Evolutionary conservation across 2,797 vertebrate species (phyloP).

Genomic region (Macropus fuliginosus): DNA sequence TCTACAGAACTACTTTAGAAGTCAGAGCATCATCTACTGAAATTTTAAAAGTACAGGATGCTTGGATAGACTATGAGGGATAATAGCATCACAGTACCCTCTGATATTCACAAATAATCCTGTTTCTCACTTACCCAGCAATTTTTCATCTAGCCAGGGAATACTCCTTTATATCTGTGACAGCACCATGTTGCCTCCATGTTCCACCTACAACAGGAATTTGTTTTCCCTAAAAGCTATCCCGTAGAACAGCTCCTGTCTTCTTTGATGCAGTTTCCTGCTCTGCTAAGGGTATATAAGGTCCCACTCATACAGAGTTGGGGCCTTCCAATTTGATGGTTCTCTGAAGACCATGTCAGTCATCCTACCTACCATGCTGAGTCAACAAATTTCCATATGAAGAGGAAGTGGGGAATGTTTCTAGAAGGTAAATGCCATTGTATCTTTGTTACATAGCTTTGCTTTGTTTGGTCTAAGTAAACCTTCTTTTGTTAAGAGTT

Average conservation of each 20-base stretch:
- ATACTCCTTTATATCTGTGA: background rate
- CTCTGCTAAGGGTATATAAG: background rate
- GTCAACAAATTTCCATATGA: background rate
- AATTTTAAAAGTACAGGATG: background rate
- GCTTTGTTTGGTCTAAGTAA: background rate
- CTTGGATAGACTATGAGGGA: background rate
- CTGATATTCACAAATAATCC: background rate
- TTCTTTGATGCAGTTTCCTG: background rate
- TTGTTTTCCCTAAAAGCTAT: background rate
- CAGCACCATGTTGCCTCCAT: background rate
- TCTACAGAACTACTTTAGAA: background rate
- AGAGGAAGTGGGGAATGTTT: background rate
- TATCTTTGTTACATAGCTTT: background rate
- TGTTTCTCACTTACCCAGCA: background rate
- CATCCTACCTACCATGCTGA: too few relatives aligned
- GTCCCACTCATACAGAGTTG: background rate
- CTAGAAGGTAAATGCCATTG: background rate
- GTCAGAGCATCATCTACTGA: background rate
- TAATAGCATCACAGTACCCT: background rate
- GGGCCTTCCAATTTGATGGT: background rate
- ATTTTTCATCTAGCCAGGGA: background rate
- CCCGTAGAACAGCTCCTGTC: background rate
- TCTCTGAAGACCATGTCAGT: background rate
- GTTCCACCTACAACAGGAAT: background rate
- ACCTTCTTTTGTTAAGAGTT: background rate